Evolutionary conservation across 2,113 vertebrate species (phyloP).

Genomic region (Nesoenas mayeri): DNA sequence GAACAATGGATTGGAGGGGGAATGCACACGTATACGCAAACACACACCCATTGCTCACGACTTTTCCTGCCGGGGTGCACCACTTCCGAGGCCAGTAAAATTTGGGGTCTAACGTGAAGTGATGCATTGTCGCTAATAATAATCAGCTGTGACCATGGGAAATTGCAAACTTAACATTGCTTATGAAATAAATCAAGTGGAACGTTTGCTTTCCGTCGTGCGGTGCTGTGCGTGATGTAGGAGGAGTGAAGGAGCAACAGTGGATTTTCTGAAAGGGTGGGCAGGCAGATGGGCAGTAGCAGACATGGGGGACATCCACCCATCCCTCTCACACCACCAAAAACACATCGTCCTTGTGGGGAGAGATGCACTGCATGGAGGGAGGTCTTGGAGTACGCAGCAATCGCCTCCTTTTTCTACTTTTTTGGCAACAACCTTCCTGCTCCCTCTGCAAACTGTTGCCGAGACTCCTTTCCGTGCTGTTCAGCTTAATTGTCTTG

Average conservation of each 20-base stretch:
- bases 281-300: background rate
- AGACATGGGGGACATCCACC: background rate
- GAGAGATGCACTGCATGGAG: background rate
- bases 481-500: constrained; percentile 80
- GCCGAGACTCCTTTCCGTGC: constrained; percentile 72
- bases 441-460: constrained; percentile 69
- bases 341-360: rapidly evolving
- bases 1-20: background rate
- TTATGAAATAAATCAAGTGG: constrained; percentile 14
- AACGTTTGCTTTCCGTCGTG: background rate
- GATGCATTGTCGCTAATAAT: background rate
- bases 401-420: background rate
- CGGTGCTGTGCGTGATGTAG: background rate
- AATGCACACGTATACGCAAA: rapidly evolving
- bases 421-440: constrained; percentile 44
- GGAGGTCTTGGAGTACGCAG: background rate
- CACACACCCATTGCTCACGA: background rate
- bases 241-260: background rate
- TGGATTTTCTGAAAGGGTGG: background rate
- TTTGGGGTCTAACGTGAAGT: background rate
- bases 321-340: background rate
- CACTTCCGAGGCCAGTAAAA: background rate
- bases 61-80: background rate
- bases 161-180: background rate
- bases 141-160: background rate